Base-by-base conservation (phyloP, 2,888 invertebrate genomes). In the Drosophila anceps region DNA sequence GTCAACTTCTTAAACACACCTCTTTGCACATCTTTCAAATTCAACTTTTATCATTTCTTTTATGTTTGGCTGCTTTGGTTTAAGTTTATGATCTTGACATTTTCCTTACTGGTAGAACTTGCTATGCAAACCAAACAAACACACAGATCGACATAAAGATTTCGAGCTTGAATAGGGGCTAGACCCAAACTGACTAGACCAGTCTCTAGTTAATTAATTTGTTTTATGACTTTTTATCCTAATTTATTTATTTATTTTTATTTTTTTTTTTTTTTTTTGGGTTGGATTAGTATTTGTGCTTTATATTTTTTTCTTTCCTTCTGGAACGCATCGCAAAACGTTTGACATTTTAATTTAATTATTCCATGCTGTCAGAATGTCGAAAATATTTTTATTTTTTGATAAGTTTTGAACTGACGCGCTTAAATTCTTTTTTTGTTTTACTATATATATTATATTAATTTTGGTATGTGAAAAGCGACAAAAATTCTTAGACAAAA, bases 41-140 rank as follows among this genome's bases (percentile, higher is more conserved):
- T 67, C 5, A 20, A 24, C 0, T 57, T 57, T 48, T 33, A 39
- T 4, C 13, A 31, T 24, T 37, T 27, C 44, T 48, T 44, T 43
- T 27, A 2, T 53, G n/a, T 15, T 43, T 48, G 46, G 20, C 10
- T 48, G 12, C 58, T 66, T 72, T 68, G 4, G 51, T 54, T 69
- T 66, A 37, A 6, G 59, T 74, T 87, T 81, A 69, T 73, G 79
- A 69, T 76, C 84, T 84, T 84, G 90, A 84, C 88, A 84, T 87
- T 84, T 75, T 75, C 69, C 67, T 67, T 68, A 71, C 77, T 64
- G 73, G 69, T 72, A 65, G 61, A 87, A 84, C 90, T 61, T 75
- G 90, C 88, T 88, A 53, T 79, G 66, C 65, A 29, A 15, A 35
- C 43, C n/a, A 57, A 20, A 27, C n/a, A 27, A 4, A 43, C 41